Conservation (phyloP, 2,888 invertebrate genomes). For the Ormia ochracea region DNA sequence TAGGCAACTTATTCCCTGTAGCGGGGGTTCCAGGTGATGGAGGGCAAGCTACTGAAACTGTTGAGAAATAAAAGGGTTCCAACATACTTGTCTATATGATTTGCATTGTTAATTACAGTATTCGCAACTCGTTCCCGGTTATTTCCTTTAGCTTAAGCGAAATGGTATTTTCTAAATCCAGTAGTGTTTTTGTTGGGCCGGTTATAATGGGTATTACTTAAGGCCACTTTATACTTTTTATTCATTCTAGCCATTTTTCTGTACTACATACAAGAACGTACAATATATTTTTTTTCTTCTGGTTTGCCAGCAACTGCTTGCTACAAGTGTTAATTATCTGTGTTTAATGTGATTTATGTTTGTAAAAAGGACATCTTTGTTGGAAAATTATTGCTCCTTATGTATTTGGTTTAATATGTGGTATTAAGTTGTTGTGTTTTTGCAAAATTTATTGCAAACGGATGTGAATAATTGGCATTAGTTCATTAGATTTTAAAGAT, state of each 20-base stretch:
- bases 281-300: neutral
- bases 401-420: conserved; percentile 52
- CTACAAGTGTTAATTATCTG: conserved; percentile 64
- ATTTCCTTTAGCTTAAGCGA: too few relatives aligned
- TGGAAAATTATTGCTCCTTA: conserved; percentile 45
- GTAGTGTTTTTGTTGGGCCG: too few relatives aligned
- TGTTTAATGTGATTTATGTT: conserved; percentile 55
- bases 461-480: conserved; percentile 65
- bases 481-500: neutral
- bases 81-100: too few relatives aligned
- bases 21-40: too few relatives aligned
- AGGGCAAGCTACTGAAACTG: too few relatives aligned
- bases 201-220: too few relatives aligned
- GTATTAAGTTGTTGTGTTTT: conserved; percentile 48
- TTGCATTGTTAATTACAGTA: too few relatives aligned
- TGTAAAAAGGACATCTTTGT: conserved; percentile 50
- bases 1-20: too few relatives aligned
- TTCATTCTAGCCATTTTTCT: neutral
- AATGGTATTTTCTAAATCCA: too few relatives aligned
- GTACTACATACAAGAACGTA: neutral
- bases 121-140: too few relatives aligned
- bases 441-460: conserved; percentile 63
- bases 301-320: conserved; percentile 24
- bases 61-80: too few relatives aligned
- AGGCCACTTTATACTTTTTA: too few relatives aligned